phyloP scores from a whole-genome alignment of 2,888 invertebrate genomes.

The Philereme vetulata region DNA sequence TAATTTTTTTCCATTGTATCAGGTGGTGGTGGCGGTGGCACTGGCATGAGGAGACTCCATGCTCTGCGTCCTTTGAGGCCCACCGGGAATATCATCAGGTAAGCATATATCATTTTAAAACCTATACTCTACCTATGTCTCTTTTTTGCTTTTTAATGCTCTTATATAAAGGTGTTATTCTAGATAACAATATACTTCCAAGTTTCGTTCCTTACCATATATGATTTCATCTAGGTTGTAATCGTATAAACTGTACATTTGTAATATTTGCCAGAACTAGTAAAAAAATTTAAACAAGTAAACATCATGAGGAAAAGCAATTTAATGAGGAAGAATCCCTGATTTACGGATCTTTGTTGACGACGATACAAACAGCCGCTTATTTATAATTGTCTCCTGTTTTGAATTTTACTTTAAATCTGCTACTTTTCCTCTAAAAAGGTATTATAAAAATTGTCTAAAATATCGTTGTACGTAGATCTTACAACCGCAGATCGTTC shows the following conservation, averaged over 20 bases:
- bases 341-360: no score
- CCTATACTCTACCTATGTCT: neutral
- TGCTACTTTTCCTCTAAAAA: neutral
- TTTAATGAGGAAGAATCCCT: no score
- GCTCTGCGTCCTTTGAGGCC: conserved; percentile 72
- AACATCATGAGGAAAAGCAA: no score
- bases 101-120: conserved; percentile 37
- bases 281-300: no score
- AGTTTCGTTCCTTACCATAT: neutral
- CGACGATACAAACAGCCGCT: no score
- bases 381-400: no score
- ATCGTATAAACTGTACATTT: no score
- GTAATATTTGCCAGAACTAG: no score
- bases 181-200: neutral
- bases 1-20: neutral
- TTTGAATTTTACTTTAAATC: neutral
- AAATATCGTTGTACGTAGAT: conserved; percentile 78
- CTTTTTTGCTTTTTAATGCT: neutral
- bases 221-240: no score
- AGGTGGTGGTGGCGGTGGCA: conserved; percentile 57
- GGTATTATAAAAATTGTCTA: conserved; percentile 38
- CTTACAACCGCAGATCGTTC: conserved; percentile 85
- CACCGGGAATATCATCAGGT: conserved; percentile 71
- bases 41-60: conserved; percentile 63
- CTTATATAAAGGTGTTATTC: neutral